Base-by-base conservation (phyloP, 2,113 vertebrate species). In the Phaethornis superciliosus region DNA sequence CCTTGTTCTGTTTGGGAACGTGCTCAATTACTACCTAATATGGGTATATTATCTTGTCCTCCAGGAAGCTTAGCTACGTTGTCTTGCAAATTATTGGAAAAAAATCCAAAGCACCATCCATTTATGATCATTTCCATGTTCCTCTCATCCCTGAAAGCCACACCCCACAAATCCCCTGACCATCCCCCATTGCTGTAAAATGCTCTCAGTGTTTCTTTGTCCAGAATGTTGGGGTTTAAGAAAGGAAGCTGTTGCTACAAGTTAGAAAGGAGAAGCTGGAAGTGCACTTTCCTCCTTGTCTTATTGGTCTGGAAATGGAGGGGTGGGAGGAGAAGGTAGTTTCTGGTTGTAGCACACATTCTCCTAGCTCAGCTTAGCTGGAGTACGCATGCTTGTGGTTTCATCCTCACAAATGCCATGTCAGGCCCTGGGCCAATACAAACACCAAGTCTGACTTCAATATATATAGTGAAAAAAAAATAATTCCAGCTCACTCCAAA, bases 361-460 rank as follows among this genome's bases (percentile, higher is more conserved):
- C 75, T 86, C 56, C 47, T 54, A 27, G 51, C 56, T 82, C 56
- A 42, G 44, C 78, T 44, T 76, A 71, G 89, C 64, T 92, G 70
- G 28, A 78, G n/a, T 40, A 33, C 42, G 11, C 83, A 71, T 92
- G 86, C 62, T 88, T 90, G 74, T 79, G 92, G 92, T 89, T 89
- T 89, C 91, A 46, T 95, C 83, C 51, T 93, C 77, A 76, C 58
- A 82, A 89, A 93, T 62, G 62, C 78, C 91, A 23, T 18, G 32
- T 71, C 58, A 86, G 92, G 83, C 86, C 27, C 81, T 12, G 62
- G 40, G 92, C 90, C 94, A 94, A 60, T 12, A n/a, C 44, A 93
- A 96, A 93, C 77, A 94, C 21, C 32, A 58, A 86, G 35, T 60
- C 72, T 90, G 47, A 68, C 88, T 92, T 94, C 77, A 55, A 28